Evolutionary conservation across 2,888 invertebrate species (phyloP).

Genomic region (Pyralis farinalis): DNA sequence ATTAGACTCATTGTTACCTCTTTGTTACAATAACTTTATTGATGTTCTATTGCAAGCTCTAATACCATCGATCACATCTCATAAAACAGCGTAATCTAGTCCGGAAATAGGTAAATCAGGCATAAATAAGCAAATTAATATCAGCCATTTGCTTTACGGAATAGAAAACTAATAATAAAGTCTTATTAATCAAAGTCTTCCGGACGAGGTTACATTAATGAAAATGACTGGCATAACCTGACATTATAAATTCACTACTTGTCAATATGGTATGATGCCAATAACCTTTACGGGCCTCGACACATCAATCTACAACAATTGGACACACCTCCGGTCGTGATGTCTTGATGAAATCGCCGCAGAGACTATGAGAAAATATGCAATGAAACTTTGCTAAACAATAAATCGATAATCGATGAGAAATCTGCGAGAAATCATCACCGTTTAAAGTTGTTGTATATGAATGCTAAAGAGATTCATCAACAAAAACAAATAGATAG

Average conservation of each 20-base stretch:
- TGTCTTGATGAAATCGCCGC: background rate
- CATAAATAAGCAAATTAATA: background rate
- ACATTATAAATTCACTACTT: background rate
- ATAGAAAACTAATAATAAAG: too few relatives aligned
- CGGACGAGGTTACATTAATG: background rate
- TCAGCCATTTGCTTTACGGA: too few relatives aligned
- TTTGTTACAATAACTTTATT: too few relatives aligned
- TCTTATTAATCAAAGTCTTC: background rate
- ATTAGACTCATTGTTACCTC: too few relatives aligned
- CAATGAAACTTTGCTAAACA: background rate
- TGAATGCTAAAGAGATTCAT: too few relatives aligned
- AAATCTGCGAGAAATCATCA: conserved; percentile 1
- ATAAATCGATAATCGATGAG: conserved; percentile 2
- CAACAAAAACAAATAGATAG: too few relatives aligned
- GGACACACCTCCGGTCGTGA: conserved; percentile 3
- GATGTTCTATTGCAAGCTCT: too few relatives aligned
- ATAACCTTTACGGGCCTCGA: conserved; percentile 8
- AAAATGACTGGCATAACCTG: background rate
- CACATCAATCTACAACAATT: conserved; percentile 11
- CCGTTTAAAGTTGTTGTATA: too few relatives aligned
- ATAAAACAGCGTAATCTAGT: too few relatives aligned
- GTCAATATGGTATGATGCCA: conserved; percentile 6
- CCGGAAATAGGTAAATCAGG: too few relatives aligned
- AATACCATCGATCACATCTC: too few relatives aligned
- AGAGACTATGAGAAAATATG: too few relatives aligned